A percentile compares a stretch with the other conserved stretches of the same genome.
Evolutionary conservation across 2,888 invertebrate genomes (phyloP).

Genomic region (Teinopalpus imperialis): DNA sequence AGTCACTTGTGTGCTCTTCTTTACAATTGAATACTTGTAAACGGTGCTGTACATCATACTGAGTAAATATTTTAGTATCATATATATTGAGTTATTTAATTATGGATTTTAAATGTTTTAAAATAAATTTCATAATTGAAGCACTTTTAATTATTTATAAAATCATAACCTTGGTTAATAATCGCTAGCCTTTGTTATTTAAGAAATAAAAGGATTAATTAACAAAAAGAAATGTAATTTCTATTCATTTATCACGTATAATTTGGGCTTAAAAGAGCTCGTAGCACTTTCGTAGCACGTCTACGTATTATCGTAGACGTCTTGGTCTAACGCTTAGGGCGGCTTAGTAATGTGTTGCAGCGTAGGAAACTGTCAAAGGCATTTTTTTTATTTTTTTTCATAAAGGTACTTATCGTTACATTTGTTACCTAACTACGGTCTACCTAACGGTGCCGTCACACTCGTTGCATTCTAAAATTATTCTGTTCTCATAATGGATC

Average conservation of each 20-base stretch:
- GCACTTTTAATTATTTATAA: no score
- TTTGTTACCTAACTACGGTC: slow-evolving; percentile 25
- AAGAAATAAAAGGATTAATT: neutral
- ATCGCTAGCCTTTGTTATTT: neutral
- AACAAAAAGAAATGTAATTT: neutral
- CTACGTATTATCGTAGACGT: slow-evolving; percentile 61
- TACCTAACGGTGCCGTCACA: slow-evolving; percentile 45
- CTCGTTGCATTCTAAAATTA: slow-evolving; percentile 41
- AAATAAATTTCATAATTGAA: no score
- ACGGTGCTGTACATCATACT: neutral
- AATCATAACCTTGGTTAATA: neutral
- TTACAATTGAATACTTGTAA: slow-evolving; percentile 7
- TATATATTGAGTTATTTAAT: no score
- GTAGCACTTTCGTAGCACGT: slow-evolving; percentile 65
- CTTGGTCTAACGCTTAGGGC: slow-evolving; percentile 7
- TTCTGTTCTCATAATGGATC: slow-evolving; percentile 44
- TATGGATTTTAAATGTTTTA: no score
- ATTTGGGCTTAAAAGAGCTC: slow-evolving; percentile 20
- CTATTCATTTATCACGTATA: neutral
- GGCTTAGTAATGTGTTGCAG: slow-evolving; percentile 1
- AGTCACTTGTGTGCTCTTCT: neutral
- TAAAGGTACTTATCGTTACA: slow-evolving; percentile 28
- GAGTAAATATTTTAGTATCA: no score
- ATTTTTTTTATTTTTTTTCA: slow-evolving; percentile 22
- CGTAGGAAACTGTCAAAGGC: neutral